Conservation (phyloP, 37 sponge, comb jelly and placozoan species). For the Eunapius fragilis region DNA sequence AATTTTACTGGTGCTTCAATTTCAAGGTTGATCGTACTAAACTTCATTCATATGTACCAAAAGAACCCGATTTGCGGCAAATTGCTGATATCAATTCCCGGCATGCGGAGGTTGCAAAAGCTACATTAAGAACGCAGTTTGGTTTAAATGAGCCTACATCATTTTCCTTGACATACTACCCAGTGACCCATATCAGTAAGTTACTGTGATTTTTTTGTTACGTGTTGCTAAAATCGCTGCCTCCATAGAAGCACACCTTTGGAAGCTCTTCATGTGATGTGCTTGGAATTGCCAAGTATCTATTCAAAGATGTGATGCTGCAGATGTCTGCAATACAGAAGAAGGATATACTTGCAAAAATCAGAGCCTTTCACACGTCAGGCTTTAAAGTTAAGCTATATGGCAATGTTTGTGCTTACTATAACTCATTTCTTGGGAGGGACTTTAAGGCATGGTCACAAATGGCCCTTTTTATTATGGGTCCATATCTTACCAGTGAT, state of each 20-base stretch:
- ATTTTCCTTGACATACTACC: not conserved
- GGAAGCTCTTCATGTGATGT: constrained; percentile 33
- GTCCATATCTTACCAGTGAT: constrained; percentile 8
- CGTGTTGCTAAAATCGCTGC: not conserved
- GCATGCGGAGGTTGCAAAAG: not conserved
- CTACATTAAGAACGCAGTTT: not conserved
- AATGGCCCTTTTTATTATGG: constrained; percentile 19
- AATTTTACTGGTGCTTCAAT: not conserved
- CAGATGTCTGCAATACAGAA: constrained; percentile 4
- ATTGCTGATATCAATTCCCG: not conserved
- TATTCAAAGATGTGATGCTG: constrained; percentile 17
- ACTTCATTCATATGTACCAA: not conserved
- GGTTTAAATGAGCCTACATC: not conserved
- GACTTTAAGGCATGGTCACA: constrained; percentile 13
- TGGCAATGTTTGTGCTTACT: constrained; percentile 17
- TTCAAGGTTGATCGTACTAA: no score
- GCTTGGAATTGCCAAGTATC: constrained; percentile 44
- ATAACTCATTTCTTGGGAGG: constrained; percentile 35
- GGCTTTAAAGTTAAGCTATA: constrained; percentile 18
- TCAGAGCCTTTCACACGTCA: constrained; percentile 11
- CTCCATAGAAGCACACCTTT: constrained; percentile 32
- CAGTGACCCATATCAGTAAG: not conserved
- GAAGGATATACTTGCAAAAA: constrained; percentile 18
- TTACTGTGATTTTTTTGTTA: not conserved
- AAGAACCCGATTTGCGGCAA: not conserved